Percentiles rank a stretch among this genome's conserved stretches.
These are phyloP conservation scores for Drosophila rufa DNA, from an alignment of 1,140 invertebrate species.

Conservation along the genomic window DNA sequence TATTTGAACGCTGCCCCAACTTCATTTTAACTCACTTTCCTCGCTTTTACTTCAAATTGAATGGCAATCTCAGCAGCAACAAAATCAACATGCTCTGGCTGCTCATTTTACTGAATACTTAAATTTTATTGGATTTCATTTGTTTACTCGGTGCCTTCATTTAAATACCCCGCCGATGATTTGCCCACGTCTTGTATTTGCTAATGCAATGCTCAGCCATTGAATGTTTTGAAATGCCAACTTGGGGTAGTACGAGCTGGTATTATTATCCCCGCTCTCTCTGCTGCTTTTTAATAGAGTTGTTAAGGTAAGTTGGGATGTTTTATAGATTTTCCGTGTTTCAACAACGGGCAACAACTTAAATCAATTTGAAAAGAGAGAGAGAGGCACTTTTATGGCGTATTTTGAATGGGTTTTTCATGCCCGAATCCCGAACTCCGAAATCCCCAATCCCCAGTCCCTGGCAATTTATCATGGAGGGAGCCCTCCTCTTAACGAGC, in stretches of 20 bases:
- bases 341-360: constrained; percentile 66
- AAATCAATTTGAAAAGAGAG: constrained; percentile 75
- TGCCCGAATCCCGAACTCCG: constrained; percentile 20
- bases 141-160: constrained; percentile 56
- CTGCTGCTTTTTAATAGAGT: constrained; percentile 61
- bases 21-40: constrained; percentile 13
- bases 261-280: constrained; percentile 12
- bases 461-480: constrained; percentile 69
- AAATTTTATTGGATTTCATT: constrained; percentile 67
- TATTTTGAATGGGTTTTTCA: constrained; percentile 74
- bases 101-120: constrained; percentile 48
- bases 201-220: constrained; percentile 31
- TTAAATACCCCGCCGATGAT: constrained; percentile 52
- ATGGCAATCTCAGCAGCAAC: constrained; percentile 33
- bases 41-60: constrained; percentile 21
- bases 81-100: constrained; percentile 23
- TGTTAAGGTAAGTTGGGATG: constrained; percentile 68
- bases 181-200: constrained; percentile 26
- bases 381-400: constrained; percentile 66
- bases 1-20: background rate
- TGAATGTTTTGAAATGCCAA: constrained; percentile 68
- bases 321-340: constrained; percentile 75
- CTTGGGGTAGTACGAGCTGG: constrained; percentile 15
- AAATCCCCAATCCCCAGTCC: background rate
- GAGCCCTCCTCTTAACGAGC: constrained; percentile 60